Conservation (phyloP, 2,113 vertebrate genomes). For the Lycocorax pyrrhopterus region DNA sequence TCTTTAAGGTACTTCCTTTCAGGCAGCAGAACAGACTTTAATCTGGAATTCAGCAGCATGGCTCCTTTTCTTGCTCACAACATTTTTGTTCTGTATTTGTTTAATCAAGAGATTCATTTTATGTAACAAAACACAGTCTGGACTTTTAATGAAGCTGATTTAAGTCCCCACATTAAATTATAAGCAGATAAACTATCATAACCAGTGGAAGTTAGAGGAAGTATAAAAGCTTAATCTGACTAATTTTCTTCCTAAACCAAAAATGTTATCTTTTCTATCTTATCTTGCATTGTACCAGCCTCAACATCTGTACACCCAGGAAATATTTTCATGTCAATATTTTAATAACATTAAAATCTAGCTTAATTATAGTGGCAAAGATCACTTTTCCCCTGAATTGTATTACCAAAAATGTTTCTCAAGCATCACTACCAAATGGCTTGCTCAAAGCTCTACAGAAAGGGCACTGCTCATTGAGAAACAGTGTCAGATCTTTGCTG, state of each 20-base stretch:
- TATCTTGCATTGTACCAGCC: not conserved
- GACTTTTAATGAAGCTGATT: not conserved
- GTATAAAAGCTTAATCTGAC: not conserved
- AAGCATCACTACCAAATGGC: not conserved
- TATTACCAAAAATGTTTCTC: not conserved
- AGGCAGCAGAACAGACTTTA: not conserved
- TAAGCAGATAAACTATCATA: not conserved
- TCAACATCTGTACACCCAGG: not conserved
- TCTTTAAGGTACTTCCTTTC: not conserved
- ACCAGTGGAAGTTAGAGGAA: not conserved
- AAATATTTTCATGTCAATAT: not conserved
- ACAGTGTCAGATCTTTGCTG: not conserved
- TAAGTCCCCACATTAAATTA: not conserved
- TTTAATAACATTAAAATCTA: constrained; percentile 1
- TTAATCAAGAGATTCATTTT: not conserved
- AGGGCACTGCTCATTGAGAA: constrained; percentile 38
- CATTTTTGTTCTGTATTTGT: not conserved
- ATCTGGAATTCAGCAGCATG: not conserved
- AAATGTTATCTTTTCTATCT: not conserved
- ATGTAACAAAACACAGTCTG: not conserved
- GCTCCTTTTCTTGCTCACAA: not conserved
- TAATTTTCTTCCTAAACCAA: not conserved
- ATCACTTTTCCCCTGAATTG: not conserved
- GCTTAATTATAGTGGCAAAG: constrained; percentile 9
- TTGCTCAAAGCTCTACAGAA: constrained; percentile 10